These are phyloP conservation scores for Chironomus tepperi DNA, from an alignment of 1,140 invertebrate species.

Conservation along the genomic window DNA sequence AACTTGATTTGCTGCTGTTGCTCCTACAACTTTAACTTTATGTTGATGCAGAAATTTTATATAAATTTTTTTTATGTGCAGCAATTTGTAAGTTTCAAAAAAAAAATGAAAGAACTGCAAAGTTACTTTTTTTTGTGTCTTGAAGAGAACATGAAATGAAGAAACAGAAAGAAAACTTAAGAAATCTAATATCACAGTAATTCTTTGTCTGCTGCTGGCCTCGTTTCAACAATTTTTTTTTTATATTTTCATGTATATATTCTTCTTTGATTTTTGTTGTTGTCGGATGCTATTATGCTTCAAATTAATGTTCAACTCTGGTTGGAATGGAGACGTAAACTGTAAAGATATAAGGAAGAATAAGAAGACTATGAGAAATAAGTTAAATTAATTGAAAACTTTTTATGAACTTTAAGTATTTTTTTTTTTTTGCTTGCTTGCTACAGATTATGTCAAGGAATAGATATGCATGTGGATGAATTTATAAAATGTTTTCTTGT, in stretches of 20 bases:
- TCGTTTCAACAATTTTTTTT: not conserved
- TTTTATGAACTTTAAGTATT: no score
- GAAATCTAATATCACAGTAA: slow-evolving; percentile 17
- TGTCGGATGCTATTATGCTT: not conserved
- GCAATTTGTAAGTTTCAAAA: not conserved
- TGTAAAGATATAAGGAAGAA: no score
- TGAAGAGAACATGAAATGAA: not conserved
- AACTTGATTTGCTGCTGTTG: no score
- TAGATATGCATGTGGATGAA: no score
- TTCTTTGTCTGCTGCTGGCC: not conserved
- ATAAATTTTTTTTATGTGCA: not conserved
- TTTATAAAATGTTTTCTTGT: no score
- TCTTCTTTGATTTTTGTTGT: not conserved
- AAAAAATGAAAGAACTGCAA: no score
- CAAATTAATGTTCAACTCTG: not conserved
- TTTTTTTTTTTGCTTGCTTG: no score
- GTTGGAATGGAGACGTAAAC: no score
- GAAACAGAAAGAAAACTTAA: slow-evolving; percentile 4
- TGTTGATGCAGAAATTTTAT: not conserved
- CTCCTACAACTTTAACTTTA: not conserved
- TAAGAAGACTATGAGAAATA: no score
- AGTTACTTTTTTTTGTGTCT: no score
- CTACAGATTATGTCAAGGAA: no score
- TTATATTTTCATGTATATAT: not conserved
- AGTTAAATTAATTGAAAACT: no score